phyloP scores from a whole-genome alignment of 2,113 vertebrate species.

The Vulpes ferrilata region DNA sequence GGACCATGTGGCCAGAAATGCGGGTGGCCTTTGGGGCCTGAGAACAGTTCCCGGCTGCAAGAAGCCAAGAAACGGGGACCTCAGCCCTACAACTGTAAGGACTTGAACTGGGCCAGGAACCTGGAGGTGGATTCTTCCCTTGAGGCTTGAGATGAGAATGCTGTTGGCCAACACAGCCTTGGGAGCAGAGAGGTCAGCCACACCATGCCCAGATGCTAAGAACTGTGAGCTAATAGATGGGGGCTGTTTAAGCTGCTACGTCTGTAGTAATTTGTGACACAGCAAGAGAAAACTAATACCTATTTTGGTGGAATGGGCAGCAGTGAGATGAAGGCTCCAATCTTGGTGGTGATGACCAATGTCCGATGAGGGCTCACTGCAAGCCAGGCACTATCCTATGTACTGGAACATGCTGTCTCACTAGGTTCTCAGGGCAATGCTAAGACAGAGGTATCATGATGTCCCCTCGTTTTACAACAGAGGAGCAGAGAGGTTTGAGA shows the following conservation, averaged over 20 bases:
- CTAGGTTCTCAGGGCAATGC: background rate
- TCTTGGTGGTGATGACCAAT: background rate
- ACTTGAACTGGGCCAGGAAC: background rate
- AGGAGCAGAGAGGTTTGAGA: background rate
- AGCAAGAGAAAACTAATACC: background rate
- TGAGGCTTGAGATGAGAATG: background rate
- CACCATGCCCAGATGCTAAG: background rate
- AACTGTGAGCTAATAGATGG: background rate
- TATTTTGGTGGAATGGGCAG: background rate
- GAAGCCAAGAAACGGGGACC: background rate
- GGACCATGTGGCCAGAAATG: background rate
- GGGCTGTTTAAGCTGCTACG: background rate
- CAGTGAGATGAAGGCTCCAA: background rate
- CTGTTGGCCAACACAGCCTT: background rate
- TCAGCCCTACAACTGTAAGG: background rate
- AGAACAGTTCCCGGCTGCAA: background rate
- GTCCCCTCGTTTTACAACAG: background rate
- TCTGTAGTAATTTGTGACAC: background rate
- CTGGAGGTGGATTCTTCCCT: background rate
- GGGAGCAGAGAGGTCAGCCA: background rate
- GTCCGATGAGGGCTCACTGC: background rate
- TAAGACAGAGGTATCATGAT: background rate
- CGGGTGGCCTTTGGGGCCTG: background rate
- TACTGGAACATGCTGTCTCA: background rate
- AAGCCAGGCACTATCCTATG: background rate